Conservation (phyloP, 2,888 invertebrate species). For the Cantharis rufa region DNA sequence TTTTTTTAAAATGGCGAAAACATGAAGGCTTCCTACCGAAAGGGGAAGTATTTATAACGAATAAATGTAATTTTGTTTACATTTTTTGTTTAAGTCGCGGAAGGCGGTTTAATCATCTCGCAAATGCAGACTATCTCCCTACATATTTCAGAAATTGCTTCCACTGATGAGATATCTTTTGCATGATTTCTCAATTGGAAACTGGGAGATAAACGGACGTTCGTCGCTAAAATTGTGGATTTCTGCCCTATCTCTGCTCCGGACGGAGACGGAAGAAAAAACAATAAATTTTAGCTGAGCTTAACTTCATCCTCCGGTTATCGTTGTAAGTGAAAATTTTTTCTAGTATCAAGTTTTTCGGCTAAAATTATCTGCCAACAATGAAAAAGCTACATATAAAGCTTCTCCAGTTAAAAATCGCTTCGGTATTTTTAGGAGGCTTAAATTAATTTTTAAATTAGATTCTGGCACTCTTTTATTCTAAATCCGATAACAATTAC, state of each 20-base stretch:
- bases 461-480: background rate
- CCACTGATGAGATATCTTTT: background rate
- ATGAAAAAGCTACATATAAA: background rate
- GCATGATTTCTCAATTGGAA: background rate
- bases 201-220: background rate
- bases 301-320: background rate
- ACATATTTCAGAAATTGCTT: background rate
- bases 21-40: background rate
- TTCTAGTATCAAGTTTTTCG: background rate
- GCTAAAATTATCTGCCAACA: background rate
- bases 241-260: background rate
- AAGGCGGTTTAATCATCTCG: background rate
- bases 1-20: background rate
- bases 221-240: background rate
- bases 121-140: background rate
- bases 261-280: background rate
- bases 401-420: background rate
- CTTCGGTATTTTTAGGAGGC: background rate
- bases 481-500: background rate
- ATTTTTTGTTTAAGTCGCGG: background rate
- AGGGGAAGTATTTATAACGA: background rate
- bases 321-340: background rate
- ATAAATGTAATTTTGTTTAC: background rate
- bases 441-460: background rate
- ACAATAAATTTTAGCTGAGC: background rate